These are phyloP conservation scores for Sula dactylatra DNA, from an alignment of 2,113 vertebrate species.

Conservation along the genomic window DNA sequence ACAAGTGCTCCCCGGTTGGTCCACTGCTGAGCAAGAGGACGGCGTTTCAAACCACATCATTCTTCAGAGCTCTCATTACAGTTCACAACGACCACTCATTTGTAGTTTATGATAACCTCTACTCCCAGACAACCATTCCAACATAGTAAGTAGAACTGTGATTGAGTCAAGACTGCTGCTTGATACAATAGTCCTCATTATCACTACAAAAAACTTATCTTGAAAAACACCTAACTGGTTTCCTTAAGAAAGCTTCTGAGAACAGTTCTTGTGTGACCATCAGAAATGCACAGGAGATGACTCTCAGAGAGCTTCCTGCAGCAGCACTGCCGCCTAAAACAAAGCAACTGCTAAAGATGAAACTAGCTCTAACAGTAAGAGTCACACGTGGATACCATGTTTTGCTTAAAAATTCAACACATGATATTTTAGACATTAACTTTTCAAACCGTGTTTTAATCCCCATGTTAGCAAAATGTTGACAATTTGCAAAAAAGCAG, in stretches of 20 bases:
- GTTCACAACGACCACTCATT: accelerated
- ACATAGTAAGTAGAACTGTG: background rate
- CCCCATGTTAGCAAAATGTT: background rate
- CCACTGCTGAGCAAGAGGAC: background rate
- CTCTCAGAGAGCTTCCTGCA: background rate
- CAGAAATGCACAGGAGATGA: background rate
- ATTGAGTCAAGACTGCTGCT: background rate
- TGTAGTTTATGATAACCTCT: background rate
- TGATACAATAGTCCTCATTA: background rate
- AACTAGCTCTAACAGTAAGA: background rate
- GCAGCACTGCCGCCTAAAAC: background rate
- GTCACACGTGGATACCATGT: background rate
- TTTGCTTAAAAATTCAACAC: background rate
- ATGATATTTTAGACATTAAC: background rate
- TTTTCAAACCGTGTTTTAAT: background rate
- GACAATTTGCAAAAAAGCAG: background rate
- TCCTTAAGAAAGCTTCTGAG: background rate
- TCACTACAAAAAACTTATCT: background rate
- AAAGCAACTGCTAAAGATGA: background rate
- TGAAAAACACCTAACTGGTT: background rate
- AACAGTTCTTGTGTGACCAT: background rate
- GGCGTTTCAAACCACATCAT: background rate
- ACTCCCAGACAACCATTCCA: background rate
- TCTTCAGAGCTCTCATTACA: background rate
- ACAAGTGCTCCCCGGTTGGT: background rate